These are phyloP conservation scores for Scolopax mira DNA, from an alignment of 2,113 vertebrate species.

Conservation along the genomic window DNA sequence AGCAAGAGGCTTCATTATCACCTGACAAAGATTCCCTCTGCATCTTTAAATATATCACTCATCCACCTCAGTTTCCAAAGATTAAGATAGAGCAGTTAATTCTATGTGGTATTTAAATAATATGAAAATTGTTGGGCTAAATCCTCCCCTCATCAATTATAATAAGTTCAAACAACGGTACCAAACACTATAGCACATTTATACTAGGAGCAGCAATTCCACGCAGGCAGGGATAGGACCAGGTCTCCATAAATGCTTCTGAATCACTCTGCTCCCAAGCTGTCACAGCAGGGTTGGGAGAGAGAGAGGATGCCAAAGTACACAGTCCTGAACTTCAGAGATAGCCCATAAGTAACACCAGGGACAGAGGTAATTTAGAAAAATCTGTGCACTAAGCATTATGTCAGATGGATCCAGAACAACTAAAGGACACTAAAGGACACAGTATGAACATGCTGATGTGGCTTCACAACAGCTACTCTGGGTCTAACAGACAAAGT, in stretches of 20 bases:
- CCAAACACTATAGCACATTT: neutral
- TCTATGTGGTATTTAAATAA: neutral
- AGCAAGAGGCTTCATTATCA: neutral
- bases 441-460: neutral
- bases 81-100: neutral
- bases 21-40: neutral
- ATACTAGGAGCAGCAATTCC: neutral
- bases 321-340: neutral
- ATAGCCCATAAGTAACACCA: fast-evolving
- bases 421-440: neutral
- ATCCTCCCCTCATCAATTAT: neutral
- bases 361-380: neutral
- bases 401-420: neutral
- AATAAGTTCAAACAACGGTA: neutral
- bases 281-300: neutral
- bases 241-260: neutral
- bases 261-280: neutral
- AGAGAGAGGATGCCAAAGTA: neutral
- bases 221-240: neutral
- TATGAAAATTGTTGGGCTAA: neutral
- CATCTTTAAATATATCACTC: neutral
- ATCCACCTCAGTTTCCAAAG: neutral
- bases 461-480: neutral
- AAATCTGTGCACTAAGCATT: neutral
- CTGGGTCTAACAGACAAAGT: neutral